These are phyloP conservation scores for Arctocebus calabarensis DNA, from an alignment of 2,797 vertebrate genomes.

Conservation along the genomic window DNA sequence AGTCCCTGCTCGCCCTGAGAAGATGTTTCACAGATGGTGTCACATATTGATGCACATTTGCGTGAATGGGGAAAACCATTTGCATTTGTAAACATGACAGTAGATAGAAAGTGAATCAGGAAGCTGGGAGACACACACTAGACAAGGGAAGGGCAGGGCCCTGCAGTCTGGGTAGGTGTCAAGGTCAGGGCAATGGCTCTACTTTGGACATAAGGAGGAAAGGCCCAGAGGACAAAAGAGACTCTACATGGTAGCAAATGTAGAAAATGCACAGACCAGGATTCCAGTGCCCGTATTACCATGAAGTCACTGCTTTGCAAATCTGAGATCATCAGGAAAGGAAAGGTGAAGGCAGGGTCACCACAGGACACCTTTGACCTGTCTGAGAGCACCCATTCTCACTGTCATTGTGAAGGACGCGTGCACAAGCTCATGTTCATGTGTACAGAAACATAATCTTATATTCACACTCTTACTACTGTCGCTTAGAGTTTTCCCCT, in stretches of 20 bases:
- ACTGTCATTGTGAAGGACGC: neutral
- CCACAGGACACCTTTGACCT: neutral
- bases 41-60: accelerated
- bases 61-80: neutral
- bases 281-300: neutral
- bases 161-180: neutral
- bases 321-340: neutral
- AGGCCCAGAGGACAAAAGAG: neutral
- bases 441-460: neutral
- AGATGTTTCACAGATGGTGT: neutral
- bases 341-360: neutral
- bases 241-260: neutral
- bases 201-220: neutral
- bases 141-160: accelerated
- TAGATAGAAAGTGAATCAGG: neutral
- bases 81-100: neutral
- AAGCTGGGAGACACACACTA: neutral
- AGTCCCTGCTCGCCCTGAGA: neutral
- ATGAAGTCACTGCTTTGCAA: neutral
- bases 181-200: neutral
- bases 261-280: neutral
- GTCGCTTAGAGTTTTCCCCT: neutral
- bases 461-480: too few relatives aligned
- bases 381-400: neutral
- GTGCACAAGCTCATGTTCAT: neutral